These are phyloP conservation scores for Bagarius yarrelli DNA, from an alignment of 2,113 vertebrate genomes.

Conservation along the genomic window DNA sequence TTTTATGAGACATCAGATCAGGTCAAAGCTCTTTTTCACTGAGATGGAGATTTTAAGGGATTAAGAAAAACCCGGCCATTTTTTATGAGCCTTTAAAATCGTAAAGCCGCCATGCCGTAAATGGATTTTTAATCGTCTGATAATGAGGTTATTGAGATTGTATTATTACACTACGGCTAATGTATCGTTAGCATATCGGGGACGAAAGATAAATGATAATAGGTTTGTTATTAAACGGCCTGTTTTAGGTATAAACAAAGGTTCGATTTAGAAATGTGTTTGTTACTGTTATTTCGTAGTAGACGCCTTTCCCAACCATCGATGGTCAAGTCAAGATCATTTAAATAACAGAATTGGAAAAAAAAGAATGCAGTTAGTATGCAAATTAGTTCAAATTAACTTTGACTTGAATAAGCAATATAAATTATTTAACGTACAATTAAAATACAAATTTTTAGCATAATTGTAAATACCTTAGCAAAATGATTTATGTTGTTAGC, in stretches of 20 bases:
- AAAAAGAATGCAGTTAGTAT: slow-evolving; percentile 14
- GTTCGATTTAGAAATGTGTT: neutral
- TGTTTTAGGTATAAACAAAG: neutral
- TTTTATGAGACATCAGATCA: slow-evolving; percentile 24
- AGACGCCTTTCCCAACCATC: neutral
- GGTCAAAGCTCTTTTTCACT: neutral
- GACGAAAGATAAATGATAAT: slow-evolving; percentile 12
- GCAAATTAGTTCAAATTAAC: slow-evolving; percentile 8
- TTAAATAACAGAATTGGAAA: neutral
- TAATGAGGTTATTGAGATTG: slow-evolving; percentile 36
- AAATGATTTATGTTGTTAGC: neutral
- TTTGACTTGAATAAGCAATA: neutral
- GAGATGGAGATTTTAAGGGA: slow-evolving; percentile 16
- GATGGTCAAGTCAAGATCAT: neutral
- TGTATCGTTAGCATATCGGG: slow-evolving; percentile 22
- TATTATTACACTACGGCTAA: slow-evolving; percentile 5
- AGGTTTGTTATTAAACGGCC: slow-evolving; percentile 6
- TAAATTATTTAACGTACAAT: neutral
- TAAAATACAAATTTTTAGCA: neutral
- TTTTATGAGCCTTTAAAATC: slow-evolving; percentile 34
- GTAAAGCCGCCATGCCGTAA: slow-evolving; percentile 19
- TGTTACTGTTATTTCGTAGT: neutral
- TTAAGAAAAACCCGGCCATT: slow-evolving; percentile 15
- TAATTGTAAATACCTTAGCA: neutral
- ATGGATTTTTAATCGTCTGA: slow-evolving; percentile 50